Percentiles rank a stretch among this genome's conserved stretches.
Evolutionary conservation across 2,113 vertebrate genomes (phyloP).

Genomic region (Candoia aspera): DNA sequence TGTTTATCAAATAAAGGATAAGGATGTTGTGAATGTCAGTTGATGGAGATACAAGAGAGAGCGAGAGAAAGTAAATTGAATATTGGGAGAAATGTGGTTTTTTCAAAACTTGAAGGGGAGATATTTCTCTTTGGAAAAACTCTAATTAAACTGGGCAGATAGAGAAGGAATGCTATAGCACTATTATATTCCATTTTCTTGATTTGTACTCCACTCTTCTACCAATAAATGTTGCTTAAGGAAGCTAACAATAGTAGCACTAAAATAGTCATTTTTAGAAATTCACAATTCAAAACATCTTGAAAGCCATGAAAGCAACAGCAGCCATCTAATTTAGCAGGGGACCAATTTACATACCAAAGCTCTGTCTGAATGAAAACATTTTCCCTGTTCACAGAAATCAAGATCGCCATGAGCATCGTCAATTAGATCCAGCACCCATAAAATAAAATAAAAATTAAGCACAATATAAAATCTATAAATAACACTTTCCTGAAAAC

Average conservation of each 20-base stretch:
- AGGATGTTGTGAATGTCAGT: not conserved
- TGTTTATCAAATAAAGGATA: not conserved
- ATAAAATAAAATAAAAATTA: not conserved
- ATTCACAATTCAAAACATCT: not conserved
- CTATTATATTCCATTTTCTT: not conserved
- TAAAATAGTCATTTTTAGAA: not conserved
- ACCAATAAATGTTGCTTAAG: not conserved
- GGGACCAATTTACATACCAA: not conserved
- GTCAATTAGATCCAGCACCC: not conserved
- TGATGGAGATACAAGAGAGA: not conserved
- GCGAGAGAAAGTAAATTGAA: not conserved
- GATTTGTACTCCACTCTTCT: not conserved
- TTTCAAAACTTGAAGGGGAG: not conserved
- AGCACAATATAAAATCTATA: not conserved
- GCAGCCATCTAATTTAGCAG: not conserved
- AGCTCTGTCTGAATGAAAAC: not conserved
- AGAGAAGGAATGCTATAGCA: not conserved
- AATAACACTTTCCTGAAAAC: not conserved
- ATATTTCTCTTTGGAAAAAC: not conserved
- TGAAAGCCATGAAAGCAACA: not conserved
- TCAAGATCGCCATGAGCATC: not conserved
- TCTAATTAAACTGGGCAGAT: not conserved
- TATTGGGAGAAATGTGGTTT: not conserved
- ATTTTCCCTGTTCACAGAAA: not conserved
- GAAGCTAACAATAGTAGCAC: not conserved